Percentiles rank a stretch among this genome's conserved stretches.
These are phyloP conservation scores for Sturmia bella DNA, from an alignment of 2,888 invertebrate species.

Conservation along the genomic window DNA sequence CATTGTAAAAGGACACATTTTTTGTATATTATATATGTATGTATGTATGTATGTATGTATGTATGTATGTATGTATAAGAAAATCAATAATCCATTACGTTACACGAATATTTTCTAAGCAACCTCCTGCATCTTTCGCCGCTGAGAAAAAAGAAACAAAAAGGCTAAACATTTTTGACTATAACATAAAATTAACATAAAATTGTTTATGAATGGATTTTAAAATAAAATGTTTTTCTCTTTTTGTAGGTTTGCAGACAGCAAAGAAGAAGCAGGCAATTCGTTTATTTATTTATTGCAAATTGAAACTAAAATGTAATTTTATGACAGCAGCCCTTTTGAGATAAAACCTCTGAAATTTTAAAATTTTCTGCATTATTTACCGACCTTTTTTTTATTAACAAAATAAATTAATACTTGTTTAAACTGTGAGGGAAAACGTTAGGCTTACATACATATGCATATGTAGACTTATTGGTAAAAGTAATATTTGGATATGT, in stretches of 20 bases:
- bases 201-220: slow-evolving; percentile 15
- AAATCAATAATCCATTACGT: slow-evolving; percentile 13
- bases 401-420: no score
- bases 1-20: background rate
- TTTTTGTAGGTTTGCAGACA: slow-evolving; percentile 17
- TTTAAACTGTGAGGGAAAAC: no score
- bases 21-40: no score
- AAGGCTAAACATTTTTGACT: background rate
- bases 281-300: slow-evolving; percentile 1
- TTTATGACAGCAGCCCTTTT: slow-evolving; percentile 24
- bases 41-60: no score
- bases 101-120: background rate
- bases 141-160: background rate
- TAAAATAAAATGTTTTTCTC: background rate
- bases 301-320: slow-evolving; percentile 19
- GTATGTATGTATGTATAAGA: background rate
- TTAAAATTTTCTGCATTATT: no score
- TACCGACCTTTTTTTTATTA: no score
- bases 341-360: background rate
- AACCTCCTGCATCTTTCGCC: slow-evolving; percentile 2
- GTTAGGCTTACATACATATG: no score
- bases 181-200: background rate
- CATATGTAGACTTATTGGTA: no score
- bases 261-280: background rate
- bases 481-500: no score